Conservation (phyloP, 2,797 vertebrate genomes). For the Pterois miles region DNA sequence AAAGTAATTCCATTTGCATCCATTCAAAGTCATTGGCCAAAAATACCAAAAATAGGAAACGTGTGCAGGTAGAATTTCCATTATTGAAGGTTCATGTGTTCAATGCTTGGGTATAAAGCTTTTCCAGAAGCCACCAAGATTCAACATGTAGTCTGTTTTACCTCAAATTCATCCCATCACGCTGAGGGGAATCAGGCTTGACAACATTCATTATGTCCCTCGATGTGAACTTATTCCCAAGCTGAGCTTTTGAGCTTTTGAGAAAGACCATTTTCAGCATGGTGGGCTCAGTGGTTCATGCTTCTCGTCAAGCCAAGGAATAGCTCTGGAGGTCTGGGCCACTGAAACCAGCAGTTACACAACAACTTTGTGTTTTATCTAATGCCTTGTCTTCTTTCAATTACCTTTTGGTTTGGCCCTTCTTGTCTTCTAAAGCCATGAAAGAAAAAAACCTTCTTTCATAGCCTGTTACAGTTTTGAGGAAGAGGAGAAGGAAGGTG, state of each 20-base stretch:
- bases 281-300: too few species aligned
- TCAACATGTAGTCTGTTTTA: neutral
- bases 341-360: neutral
- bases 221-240: neutral
- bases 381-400: neutral
- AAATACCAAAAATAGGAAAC: neutral
- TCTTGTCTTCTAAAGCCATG: neutral
- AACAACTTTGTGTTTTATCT: neutral
- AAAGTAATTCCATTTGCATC: neutral
- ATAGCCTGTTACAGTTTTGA: conserved; percentile 72
- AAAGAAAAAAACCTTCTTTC: conserved; percentile 7
- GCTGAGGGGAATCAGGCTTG: neutral
- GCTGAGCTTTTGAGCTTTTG: neutral
- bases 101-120: neutral
- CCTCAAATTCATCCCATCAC: neutral
- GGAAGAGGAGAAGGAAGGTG: conserved; percentile 59
- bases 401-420: neutral
- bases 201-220: conserved; percentile 1
- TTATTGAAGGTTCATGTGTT: neutral
- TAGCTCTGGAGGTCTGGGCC: neutral
- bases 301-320: neutral
- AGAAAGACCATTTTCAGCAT: neutral
- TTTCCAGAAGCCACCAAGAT: neutral
- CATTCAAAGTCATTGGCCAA: neutral
- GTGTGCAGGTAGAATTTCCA: neutral